phyloP scores from a whole-genome alignment of 2,113 vertebrate species.

The Cichladusa arquata region DNA sequence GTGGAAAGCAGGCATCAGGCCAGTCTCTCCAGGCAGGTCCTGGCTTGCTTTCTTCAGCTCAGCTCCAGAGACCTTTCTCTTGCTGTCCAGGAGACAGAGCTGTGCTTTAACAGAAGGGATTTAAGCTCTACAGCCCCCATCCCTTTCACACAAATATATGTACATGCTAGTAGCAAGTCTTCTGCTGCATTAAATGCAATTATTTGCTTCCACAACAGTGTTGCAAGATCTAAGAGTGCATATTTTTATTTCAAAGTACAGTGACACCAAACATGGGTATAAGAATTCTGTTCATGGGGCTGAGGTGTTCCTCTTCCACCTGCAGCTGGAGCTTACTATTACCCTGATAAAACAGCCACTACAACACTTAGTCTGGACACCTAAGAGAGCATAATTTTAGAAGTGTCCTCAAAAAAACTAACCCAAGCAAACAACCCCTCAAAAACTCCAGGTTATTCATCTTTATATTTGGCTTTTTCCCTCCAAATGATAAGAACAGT shows the following conservation, averaged over 20 bases:
- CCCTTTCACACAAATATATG: background rate
- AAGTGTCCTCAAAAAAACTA: background rate
- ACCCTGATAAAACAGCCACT: background rate
- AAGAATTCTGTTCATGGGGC: background rate
- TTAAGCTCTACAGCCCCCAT: background rate
- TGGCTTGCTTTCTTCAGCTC: background rate
- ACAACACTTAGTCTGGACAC: background rate
- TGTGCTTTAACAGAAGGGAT: background rate
- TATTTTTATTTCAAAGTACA: background rate
- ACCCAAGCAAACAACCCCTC: background rate
- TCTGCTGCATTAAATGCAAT: background rate
- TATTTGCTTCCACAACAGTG: background rate
- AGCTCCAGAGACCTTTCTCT: background rate
- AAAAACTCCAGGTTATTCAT: background rate
- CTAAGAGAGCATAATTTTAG: background rate
- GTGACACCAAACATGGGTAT: background rate
- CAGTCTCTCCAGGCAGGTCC: background rate
- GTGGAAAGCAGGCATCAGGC: background rate
- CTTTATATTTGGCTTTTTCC: background rate
- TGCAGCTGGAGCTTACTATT: background rate
- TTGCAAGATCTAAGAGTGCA: background rate
- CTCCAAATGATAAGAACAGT: background rate
- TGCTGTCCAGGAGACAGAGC: background rate
- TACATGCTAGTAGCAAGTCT: background rate
- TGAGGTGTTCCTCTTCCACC: background rate